Evolutionary conservation across 1,140 invertebrate species (phyloP), one percentile per base, ranked within the genome.

Genomic region (Hermatobates lingyangjiaoensis): DNA sequence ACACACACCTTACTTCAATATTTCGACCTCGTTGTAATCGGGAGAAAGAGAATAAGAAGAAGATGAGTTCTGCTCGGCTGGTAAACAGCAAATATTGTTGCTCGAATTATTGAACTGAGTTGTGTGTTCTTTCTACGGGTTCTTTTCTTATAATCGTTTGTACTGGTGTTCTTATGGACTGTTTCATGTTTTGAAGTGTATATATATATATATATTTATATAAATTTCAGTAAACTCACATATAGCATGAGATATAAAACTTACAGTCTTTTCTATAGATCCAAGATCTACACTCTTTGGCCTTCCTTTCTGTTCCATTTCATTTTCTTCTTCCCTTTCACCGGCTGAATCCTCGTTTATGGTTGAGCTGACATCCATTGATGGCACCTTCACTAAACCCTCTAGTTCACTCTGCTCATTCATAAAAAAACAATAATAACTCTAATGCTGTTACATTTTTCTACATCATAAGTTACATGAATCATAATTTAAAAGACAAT

Each of bases 311-410:
- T 27, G 39, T 3, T 28, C 34, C 42, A 49, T 44, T 50, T 54
- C 53, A 25, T 48, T 20, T 24, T 54, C 53, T 30, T 54, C 53
- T 20, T 51, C 53, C 18, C 30, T 28, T 27, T 54, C 53, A n/a
- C 53, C 53, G 18, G 30, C 47, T 30, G 34, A 45, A 24, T 54
- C 53, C 44, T 54, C 53, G 30, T 51, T 38, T n/a, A 54, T 54
- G 2, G 53, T 54, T 20, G 47, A 49, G 20, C 21, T 54, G 1
- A 45, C 42, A 10, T 48, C 48, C 27, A 50, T 47, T 2, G 42
- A 42, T 4, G n/a, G 39, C 4, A 20, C 15, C 40, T 44, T 49
- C 14, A 44, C 15, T 15, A 27, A 10, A 14, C 14, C 27, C 2
- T 52, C 51, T 39, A n/a, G n/a, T 47, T 42, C 30, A 21, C 38